A percentile compares a stretch with the other conserved stretches of the same genome.
Evolutionary conservation across 2,113 vertebrate genomes (phyloP).

Genomic region (Rutilus rutilus): DNA sequence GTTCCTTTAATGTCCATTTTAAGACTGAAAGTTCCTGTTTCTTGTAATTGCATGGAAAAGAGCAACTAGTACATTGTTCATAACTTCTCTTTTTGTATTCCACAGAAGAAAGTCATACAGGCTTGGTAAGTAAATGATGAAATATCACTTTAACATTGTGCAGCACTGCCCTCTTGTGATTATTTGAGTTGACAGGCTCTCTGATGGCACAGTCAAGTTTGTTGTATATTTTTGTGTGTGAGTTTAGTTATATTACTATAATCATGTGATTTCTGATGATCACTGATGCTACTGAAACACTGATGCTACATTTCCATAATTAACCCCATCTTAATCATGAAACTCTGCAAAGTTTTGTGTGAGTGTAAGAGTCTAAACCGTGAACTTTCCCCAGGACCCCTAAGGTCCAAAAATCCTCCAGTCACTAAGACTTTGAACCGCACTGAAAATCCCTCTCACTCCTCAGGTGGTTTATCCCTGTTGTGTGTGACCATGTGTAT

Average conservation of each 20-base stretch:
- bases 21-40: background rate
- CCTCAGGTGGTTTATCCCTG: constrained; percentile 53
- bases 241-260: background rate
- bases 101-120: no score
- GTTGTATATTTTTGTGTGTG: background rate
- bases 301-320: background rate
- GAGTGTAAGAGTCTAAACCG: background rate
- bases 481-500: constrained; percentile 40
- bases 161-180: constrained; percentile 55
- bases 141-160: background rate
- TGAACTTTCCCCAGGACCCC: constrained; percentile 16
- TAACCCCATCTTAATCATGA: background rate
- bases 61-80: background rate
- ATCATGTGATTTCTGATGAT: background rate
- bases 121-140: background rate
- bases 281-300: background rate
- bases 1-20: background rate
- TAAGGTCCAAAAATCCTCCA: constrained; percentile 25
- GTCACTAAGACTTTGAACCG: constrained; percentile 38
- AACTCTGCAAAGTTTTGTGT: background rate
- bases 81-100: background rate
- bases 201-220: background rate
- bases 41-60: background rate
- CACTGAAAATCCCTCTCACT: constrained; percentile 43
- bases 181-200: background rate